Evolutionary conservation across 2,797 vertebrate species (phyloP), one percentile per base, ranked within the genome.

Genomic region (Enteromius treurensis): DNA sequence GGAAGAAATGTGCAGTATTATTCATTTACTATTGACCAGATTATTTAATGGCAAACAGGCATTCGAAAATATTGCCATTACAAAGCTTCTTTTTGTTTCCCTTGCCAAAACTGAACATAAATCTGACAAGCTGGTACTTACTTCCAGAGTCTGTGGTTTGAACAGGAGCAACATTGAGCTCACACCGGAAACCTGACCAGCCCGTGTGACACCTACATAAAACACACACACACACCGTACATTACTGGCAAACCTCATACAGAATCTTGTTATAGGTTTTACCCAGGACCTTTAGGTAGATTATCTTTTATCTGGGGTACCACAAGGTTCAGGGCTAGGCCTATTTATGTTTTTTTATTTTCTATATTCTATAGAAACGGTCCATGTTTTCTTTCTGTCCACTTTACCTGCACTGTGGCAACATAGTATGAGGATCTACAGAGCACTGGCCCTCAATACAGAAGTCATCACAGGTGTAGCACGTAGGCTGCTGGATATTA

Each of bases 331-430:
- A 53, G 77, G 26, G 23, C 40, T 64, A 64, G 23, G 37, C 7
- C 62, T 19, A n/a, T 11, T 67, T 67, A 37, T 19, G 11, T n/a
- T 47, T 32, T 26, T 65, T 1, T 23, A 23, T 45, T 26, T 77
- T 76, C 13, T 75, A 4, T 17, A 32, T 51, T 71, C 15, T 74
- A n/a, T 74, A 40, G 40, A 9, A 40, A 40, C 8, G 40, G 40
- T 26, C 26, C 26, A 26, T 26, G 26, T 26, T 26, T 26, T 26
- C 26, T 26, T 26, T 26, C 26, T 26, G 26, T 26, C 26, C 26
- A n/a, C 82, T 95, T 96, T 93, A 98, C 97, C 94, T 96, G 96
- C 97, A 98, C 87, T 96, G 93, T 0, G 97, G 97, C 85, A 97
- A 96, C 90, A 95, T 93, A 0, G 96, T 95, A 84, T 92, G 93